phyloP scores from a whole-genome alignment of 2,888 invertebrate genomes.

The Standfussiana lucernea region DNA sequence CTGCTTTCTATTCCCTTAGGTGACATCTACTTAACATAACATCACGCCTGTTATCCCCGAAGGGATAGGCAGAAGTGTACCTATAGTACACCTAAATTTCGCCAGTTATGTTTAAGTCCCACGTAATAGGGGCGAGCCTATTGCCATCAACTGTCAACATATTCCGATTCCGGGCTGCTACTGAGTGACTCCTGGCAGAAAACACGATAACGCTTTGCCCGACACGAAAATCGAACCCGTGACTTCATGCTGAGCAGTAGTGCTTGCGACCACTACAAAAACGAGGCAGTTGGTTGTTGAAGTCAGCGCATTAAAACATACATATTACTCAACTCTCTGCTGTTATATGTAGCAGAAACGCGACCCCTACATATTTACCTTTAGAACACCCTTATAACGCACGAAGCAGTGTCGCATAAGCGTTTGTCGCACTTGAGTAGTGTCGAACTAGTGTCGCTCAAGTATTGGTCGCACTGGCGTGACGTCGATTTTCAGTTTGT shows the following conservation, averaged over 20 bases:
- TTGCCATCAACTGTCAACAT: background rate
- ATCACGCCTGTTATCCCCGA: background rate
- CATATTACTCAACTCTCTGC: too few species aligned
- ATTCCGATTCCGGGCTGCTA: background rate
- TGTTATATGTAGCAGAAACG: too few species aligned
- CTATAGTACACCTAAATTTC: background rate
- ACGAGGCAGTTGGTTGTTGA: too few species aligned
- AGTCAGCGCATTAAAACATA: too few species aligned
- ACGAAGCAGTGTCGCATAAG: too few species aligned
- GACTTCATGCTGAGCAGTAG: background rate
- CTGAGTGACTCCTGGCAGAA: background rate
- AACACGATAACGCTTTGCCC: background rate
- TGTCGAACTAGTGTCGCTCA: too few species aligned
- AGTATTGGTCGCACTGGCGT: too few species aligned
- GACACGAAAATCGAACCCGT: background rate
- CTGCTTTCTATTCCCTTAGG: background rate
- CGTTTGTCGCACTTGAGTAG: too few species aligned
- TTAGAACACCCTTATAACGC: too few species aligned
- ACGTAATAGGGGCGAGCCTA: background rate
- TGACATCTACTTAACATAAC: background rate
- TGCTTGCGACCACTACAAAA: background rate
- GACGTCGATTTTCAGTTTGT: too few species aligned
- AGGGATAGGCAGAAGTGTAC: background rate
- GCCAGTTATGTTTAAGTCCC: background rate
- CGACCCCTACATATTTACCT: too few species aligned